phyloP scores from a whole-genome alignment of 1,140 invertebrate genomes.

The Drosophila oshimai region DNA sequence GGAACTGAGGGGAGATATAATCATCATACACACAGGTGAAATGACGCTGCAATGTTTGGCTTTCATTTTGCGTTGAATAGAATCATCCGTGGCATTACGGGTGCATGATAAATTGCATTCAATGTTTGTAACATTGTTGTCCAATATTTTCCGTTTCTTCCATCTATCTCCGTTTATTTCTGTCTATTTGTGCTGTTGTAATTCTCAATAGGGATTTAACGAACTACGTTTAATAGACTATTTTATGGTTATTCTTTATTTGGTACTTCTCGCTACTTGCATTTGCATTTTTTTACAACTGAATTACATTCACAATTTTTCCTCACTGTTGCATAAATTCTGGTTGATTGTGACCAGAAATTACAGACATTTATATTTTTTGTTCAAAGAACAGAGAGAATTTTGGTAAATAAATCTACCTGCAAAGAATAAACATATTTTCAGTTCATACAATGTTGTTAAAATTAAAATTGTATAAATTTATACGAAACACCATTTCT shows the following conservation, averaged over 20 bases:
- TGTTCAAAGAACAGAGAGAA: neutral
- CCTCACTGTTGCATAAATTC: neutral
- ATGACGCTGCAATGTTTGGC: conserved; percentile 49
- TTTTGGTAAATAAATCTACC: neutral
- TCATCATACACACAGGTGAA: conserved; percentile 30
- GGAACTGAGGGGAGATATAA: neutral
- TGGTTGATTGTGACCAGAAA: conserved; percentile 2
- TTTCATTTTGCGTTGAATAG: conserved; percentile 34
- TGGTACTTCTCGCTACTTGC: neutral
- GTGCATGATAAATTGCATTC: conserved; percentile 38
- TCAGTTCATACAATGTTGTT: neutral
- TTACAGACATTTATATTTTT: neutral
- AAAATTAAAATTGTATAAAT: too few relatives aligned
- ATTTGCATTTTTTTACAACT: neutral
- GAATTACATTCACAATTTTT: neutral
- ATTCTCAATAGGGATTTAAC: neutral
- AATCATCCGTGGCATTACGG: conserved; percentile 24
- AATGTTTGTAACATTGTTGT: conserved; percentile 10
- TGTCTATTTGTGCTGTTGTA: neutral
- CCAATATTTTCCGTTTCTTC: neutral
- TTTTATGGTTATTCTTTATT: neutral
- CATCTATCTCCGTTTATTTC: neutral
- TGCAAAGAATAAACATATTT: neutral
- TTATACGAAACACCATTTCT: neutral
- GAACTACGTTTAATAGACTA: neutral